phyloP scores from a whole-genome alignment of 2,797 vertebrate species.

The Pagetopsis macropterus region DNA sequence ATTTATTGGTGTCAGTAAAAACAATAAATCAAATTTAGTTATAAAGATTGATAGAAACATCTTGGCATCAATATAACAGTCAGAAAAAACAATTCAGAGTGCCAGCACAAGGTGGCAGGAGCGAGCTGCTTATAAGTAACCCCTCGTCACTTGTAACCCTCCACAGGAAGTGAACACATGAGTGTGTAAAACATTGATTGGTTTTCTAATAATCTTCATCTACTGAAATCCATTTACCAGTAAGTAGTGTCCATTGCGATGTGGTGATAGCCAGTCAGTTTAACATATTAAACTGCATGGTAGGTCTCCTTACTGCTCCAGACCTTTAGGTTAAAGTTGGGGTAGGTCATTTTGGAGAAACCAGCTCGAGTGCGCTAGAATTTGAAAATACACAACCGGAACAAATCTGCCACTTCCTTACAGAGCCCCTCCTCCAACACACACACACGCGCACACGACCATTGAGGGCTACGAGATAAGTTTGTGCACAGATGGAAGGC shows the following conservation, averaged over 20 bases:
- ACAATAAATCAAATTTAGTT: not conserved
- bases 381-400: no score
- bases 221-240: not conserved
- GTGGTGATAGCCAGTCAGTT: not conserved
- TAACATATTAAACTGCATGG: not conserved
- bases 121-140: not conserved
- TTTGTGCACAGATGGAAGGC: no score
- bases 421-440: no score
- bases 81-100: conserved; percentile 3
- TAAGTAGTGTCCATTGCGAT: not conserved
- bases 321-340: not conserved
- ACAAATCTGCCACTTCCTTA: no score
- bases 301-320: not conserved
- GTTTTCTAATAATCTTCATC: not conserved
- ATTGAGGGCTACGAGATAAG: no score
- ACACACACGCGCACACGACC: no score
- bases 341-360: no score
- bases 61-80: not conserved
- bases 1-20: not conserved
- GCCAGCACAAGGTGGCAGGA: conserved; percentile 41
- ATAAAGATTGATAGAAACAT: not conserved
- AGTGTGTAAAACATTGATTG: not conserved
- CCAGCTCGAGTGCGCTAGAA: no score
- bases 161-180: not conserved
- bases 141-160: not conserved